Evolutionary conservation across 1,140 invertebrate genomes (phyloP).

Genomic region (Vanessa tameamea): DNA sequence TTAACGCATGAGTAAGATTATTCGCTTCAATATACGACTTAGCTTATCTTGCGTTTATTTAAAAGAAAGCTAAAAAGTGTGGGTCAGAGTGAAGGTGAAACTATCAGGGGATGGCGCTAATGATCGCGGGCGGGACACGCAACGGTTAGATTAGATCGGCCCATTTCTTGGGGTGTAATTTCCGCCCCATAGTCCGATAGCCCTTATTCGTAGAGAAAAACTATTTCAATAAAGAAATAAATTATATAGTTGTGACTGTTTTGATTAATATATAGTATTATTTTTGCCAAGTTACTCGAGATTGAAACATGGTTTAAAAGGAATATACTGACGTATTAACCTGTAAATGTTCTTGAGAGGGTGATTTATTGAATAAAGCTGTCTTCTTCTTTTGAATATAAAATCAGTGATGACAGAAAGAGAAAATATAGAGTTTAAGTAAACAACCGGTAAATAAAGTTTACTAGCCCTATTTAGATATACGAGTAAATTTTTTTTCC

Average conservation of each 20-base stretch:
- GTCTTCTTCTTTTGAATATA: no score
- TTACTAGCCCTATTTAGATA: no score
- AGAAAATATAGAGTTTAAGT: no score
- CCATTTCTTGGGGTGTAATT: constrained; percentile 64
- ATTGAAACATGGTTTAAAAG: no score
- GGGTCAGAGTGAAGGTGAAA: constrained; percentile 29
- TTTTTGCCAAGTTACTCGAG: no score
- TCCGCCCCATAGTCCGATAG: constrained; percentile 58
- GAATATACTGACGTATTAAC: no score
- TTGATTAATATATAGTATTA: no score
- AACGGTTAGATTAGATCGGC: constrained; percentile 69
- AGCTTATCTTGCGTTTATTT: constrained; percentile 35
- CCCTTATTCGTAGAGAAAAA: constrained; percentile 45
- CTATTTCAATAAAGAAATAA: constrained; percentile 20
- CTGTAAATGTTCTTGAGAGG: no score
- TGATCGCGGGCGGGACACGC: constrained; percentile 55
- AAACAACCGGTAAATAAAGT: no score
- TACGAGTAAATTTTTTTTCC: no score
- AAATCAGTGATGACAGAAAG: no score
- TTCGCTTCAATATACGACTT: constrained; percentile 6
- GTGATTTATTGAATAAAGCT: no score
- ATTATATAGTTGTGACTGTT: not conserved
- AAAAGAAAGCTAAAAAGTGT: constrained; percentile 26
- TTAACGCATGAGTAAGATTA: not conserved
- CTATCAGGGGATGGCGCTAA: constrained; percentile 48